phyloP scores from a whole-genome alignment of 2,113 vertebrate genomes.

The Donacobius atricapilla region DNA sequence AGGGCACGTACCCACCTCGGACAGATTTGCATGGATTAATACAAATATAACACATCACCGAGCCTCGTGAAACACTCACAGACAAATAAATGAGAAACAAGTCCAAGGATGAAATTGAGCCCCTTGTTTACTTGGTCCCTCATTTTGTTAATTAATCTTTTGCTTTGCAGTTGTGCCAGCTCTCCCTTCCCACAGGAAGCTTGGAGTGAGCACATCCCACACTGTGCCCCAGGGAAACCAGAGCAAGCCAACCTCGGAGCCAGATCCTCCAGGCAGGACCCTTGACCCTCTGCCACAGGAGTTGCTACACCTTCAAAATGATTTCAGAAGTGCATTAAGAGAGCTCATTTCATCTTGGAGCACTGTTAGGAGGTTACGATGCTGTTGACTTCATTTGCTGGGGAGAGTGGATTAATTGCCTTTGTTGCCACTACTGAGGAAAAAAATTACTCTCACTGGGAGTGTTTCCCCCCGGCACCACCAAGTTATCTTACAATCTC shows the following conservation, averaged over 20 bases:
- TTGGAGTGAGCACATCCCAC: not conserved
- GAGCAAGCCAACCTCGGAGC: accelerated
- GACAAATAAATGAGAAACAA: not conserved
- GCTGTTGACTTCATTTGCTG: not conserved
- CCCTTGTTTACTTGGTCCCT: not conserved
- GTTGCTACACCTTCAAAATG: not conserved
- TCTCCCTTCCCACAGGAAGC: not conserved
- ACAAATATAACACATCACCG: constrained; percentile 4
- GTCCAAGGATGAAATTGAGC: not conserved
- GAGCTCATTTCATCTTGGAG: constrained; percentile 13
- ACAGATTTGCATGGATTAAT: constrained; percentile 34
- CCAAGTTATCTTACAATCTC: not conserved
- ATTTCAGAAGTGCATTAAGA: not conserved
- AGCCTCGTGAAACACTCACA: constrained; percentile 4
- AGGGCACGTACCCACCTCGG: not conserved
- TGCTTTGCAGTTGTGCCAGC: not conserved
- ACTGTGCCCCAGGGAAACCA: accelerated
- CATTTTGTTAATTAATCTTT: not conserved
- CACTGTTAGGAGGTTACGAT: not conserved
- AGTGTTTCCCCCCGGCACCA: not conserved
- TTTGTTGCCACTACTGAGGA: constrained; percentile 6
- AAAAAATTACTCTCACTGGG: constrained; percentile 12
- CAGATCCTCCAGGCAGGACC: not conserved
- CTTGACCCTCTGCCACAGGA: not conserved
- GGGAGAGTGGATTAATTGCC: constrained; percentile 38